Base-by-base conservation (phyloP, 2,113 vertebrate genomes). In the Brevimyrus niger region DNA sequence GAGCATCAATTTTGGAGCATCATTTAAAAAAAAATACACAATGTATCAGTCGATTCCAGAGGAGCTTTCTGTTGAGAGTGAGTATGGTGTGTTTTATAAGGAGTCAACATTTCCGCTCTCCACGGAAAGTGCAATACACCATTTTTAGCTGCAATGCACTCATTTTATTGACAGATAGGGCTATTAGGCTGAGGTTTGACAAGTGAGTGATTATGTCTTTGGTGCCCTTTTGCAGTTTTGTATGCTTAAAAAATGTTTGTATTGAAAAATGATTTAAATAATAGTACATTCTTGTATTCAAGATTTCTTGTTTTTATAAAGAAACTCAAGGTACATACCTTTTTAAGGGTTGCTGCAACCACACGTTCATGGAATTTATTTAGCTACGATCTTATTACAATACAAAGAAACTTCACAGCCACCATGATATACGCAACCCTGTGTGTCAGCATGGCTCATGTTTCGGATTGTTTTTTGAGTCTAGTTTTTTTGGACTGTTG, bases 121-220 rank as follows among this genome's bases (percentile, higher is more conserved):
- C 46, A 47, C 82, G 2, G 82, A 10, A 80, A 80, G 31, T 80
- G 42, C 47, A 50, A 86, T 48, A 48, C 46, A 48, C 35, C 35
- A 42, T 80, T 80, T 76, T 69, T 58, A 87, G 27, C 27, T 21
- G 19, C 17, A 87, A 51, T 35, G 10, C 27, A 44, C 35, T n/a
- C 87, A 46, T 88, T 88, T 73, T 38, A 87, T 88, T 73, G 85
- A 86, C 46, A 31, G 61, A 69, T 69, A 69, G 61, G 61, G 61
- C 61, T 31, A 69, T 69, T 69, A 69, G n/a, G 61, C 27, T 69
- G n/a, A 31, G 61, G 27, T 69, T 69, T 69, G 61, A 69, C 61
- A 69, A 69, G 61, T 69, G 61, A 69, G 61, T 27, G 61, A 69
- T 69, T 69, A 65, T 65, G n/a, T 69, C 61, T 69, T 31, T 31